A percentile compares a stretch with the other conserved stretches of the same genome.
phyloP scores from a whole-genome alignment of 2,797 vertebrate genomes.

The Lithobates pipiens region DNA sequence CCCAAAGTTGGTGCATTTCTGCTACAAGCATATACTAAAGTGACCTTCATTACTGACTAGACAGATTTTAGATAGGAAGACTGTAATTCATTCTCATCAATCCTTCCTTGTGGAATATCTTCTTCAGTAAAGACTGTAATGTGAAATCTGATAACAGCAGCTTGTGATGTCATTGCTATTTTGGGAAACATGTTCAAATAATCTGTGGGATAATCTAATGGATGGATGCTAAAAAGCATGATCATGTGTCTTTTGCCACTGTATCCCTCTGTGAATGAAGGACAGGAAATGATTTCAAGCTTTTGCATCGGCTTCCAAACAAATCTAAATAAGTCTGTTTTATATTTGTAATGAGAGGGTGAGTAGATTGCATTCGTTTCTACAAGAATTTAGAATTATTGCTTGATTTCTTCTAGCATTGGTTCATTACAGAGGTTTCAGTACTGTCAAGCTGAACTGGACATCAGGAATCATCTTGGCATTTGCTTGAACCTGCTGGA shows the following conservation, averaged over 20 bases:
- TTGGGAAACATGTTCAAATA: conserved; percentile 6
- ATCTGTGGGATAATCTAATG: conserved; percentile 2
- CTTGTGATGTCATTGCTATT: conserved; percentile 20
- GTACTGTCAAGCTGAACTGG: not conserved
- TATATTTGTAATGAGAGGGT: not conserved
- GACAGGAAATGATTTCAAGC: not conserved
- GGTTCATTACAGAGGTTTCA: not conserved
- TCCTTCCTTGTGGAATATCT: conserved; percentile 5
- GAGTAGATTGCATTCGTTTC: not conserved
- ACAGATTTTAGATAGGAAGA: not conserved
- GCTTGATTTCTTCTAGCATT: not conserved
- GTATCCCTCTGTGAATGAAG: not conserved
- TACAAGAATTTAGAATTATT: too few species aligned
- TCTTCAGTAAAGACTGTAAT: conserved; percentile 11
- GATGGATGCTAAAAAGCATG: conserved; percentile 5
- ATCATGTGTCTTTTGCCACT: not conserved
- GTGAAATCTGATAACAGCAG: not conserved
- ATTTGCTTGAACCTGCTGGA: not conserved
- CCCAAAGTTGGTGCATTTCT: not conserved
- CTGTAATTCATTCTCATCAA: not conserved
- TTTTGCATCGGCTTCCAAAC: not conserved
- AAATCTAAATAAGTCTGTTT: not conserved
- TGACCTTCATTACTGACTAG: conserved; percentile 1
- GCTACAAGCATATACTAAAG: not conserved
- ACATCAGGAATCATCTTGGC: not conserved